phyloP scores from a whole-genome alignment of 2,113 vertebrate species.

The Gallinago media region DNA sequence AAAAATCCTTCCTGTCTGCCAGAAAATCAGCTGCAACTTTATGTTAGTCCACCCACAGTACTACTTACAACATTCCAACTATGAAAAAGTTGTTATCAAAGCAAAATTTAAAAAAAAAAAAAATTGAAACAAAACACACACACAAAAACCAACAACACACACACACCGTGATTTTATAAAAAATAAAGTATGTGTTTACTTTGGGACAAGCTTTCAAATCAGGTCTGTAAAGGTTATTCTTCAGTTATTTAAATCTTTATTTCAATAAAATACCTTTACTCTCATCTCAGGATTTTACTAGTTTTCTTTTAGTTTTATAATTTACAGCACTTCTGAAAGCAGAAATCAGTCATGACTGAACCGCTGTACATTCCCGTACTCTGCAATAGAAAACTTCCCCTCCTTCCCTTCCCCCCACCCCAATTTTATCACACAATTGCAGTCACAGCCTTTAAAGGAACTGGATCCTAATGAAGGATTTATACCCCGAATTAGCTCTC shows the following conservation, averaged over 20 bases:
- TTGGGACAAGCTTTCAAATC: neutral
- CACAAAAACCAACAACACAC: neutral
- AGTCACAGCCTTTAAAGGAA: neutral
- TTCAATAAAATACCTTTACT: neutral
- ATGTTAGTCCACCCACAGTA: neutral
- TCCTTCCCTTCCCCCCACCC: too few relatives aligned
- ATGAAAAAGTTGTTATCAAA: neutral
- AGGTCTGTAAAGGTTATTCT: neutral
- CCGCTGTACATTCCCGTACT: neutral
- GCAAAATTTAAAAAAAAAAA: neutral
- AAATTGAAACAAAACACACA: neutral
- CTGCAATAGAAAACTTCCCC: neutral
- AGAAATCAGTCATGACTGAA: neutral
- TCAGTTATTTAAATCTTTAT: neutral
- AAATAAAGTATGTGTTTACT: neutral
- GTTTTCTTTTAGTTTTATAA: neutral
- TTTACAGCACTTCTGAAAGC: neutral
- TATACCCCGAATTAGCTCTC: neutral
- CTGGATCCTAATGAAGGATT: neutral
- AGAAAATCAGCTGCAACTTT: constrained; percentile 15
- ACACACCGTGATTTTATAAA: neutral
- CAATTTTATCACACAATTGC: neutral
- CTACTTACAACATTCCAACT: neutral
- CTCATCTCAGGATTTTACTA: neutral
- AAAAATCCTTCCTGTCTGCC: neutral